These are phyloP conservation scores for Manacus vitellinus DNA, from an alignment of 2,113 vertebrate species.

Conservation along the genomic window DNA sequence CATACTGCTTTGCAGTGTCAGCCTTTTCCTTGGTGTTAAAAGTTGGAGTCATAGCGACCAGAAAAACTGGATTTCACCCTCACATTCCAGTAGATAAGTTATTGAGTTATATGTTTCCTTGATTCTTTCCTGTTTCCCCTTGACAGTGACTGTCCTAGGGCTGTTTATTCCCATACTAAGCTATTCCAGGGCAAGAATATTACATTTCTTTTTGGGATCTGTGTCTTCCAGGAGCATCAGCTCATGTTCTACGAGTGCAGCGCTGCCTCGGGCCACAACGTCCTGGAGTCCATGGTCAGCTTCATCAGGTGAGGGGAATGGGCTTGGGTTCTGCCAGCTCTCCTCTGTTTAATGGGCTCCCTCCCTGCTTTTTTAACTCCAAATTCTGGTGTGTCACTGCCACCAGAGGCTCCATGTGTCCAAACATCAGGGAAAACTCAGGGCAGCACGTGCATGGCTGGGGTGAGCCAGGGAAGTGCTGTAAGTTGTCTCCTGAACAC, in stretches of 20 bases:
- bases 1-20: neutral
- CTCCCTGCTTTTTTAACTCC: neutral
- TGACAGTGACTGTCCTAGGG: neutral
- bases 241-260: slow-evolving; percentile 89
- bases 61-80: neutral
- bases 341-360: neutral
- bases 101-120: neutral
- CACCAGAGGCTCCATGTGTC: neutral
- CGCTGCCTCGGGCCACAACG: slow-evolving; percentile 86
- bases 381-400: neutral
- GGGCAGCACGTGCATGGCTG: accelerated
- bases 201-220: neutral
- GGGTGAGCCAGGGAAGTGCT: neutral
- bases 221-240: slow-evolving; percentile 79
- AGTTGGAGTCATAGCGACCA: neutral
- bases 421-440: neutral
- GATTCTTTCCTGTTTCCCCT: neutral
- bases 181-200: neutral
- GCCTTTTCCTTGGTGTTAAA: neutral
- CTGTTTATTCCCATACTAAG: neutral
- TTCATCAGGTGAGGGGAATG: slow-evolving; percentile 82
- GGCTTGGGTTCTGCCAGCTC: neutral
- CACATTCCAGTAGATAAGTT: neutral
- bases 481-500: neutral
- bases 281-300: slow-evolving; percentile 78